phyloP scores from a whole-genome alignment of 1,140 invertebrate genomes.

The Antheraea pernyi region DNA sequence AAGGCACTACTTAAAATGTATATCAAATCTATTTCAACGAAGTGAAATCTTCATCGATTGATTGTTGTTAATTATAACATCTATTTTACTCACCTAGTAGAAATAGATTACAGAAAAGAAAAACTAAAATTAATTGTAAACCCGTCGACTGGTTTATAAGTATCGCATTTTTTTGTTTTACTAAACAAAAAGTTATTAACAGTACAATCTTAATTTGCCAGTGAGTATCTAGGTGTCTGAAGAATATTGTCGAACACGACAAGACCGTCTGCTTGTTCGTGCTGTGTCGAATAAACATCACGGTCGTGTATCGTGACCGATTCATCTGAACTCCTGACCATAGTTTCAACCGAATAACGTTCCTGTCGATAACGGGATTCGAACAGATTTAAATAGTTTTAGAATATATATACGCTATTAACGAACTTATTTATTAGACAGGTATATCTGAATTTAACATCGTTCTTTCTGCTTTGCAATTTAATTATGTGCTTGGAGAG shows the following conservation, averaged over 20 bases:
- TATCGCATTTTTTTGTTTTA: background rate
- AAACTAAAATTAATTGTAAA: no score
- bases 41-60: no score
- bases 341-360: slow-evolving; percentile 16
- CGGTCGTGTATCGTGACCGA: slow-evolving; percentile 27
- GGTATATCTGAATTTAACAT: no score
- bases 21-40: no score
- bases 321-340: slow-evolving; percentile 23
- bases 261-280: slow-evolving; percentile 34
- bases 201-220: background rate
- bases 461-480: no score
- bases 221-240: background rate
- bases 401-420: background rate
- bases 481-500: no score
- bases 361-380: slow-evolving; percentile 27
- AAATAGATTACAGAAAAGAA: no score
- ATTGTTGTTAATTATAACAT: no score
- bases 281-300: slow-evolving; percentile 12
- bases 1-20: no score
- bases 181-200: background rate
- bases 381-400: slow-evolving; percentile 9
- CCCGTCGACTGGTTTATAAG: background rate
- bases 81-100: no score
- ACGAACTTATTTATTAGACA: background rate
- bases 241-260: slow-evolving; percentile 16